These are phyloP conservation scores for Cosmorhoe ocellata DNA, from an alignment of 2,888 invertebrate genomes.

Conservation along the genomic window DNA sequence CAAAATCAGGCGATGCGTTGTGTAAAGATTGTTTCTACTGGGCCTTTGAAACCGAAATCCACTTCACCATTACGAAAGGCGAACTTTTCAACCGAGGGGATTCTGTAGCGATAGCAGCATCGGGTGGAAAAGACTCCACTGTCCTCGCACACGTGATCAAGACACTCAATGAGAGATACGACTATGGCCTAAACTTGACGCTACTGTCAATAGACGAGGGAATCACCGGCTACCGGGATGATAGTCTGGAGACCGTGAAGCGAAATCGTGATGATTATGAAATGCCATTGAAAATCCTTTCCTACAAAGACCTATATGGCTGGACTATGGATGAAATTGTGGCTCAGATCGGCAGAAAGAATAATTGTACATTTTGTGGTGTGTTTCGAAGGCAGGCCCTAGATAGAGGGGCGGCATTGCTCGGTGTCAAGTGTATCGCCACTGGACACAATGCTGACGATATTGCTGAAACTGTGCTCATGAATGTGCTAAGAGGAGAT, in stretches of 20 bases:
- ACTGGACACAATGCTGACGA: conserved; percentile 99
- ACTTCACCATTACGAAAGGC: conserved; percentile 92
- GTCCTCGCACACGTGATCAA: conserved; percentile 97
- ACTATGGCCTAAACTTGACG: conserved; percentile 94
- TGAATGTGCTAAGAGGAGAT: conserved; percentile 98
- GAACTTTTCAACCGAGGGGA: conserved; percentile 92
- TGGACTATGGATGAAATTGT: conserved; percentile 99
- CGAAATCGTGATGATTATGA: conserved; percentile 96
- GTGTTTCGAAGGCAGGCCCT: conserved; percentile 97
- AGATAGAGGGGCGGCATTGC: conserved; percentile 94
- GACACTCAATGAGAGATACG: conserved; percentile 92
- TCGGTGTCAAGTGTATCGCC: conserved; percentile 95
- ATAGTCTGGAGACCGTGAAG: conserved; percentile 98
- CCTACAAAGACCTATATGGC: conserved; percentile 98
- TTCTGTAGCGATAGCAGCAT: conserved; percentile 96
- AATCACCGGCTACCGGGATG: conserved; percentile 97
- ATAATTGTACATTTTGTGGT: conserved; percentile 98
- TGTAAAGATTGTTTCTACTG: conserved; percentile 97
- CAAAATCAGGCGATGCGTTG: conserved; percentile 94
- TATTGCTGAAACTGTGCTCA: conserved; percentile 98
- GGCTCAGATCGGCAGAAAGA: conserved; percentile 90
- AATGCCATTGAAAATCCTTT: conserved; percentile 96
- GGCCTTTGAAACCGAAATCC: conserved; percentile 97
- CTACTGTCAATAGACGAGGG: conserved; percentile 99
- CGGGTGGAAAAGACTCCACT: conserved; percentile 98